Conservation (phyloP, 2,113 vertebrate species). For the Stigmatopora nigra region DNA sequence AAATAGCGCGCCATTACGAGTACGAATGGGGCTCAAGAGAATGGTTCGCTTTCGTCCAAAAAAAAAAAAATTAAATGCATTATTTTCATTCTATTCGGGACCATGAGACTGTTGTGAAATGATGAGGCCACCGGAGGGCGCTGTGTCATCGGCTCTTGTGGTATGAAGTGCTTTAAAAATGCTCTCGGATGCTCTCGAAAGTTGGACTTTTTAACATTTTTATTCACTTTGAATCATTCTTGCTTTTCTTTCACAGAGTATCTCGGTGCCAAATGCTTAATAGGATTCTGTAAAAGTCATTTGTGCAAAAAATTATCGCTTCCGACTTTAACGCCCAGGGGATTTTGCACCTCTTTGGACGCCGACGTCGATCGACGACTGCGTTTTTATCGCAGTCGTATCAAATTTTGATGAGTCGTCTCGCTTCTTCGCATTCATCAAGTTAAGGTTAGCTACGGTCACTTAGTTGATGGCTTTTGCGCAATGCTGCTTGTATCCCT, state of each 20-base stretch:
- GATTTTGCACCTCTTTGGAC: not conserved
- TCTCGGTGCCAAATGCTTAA: slow-evolving; percentile 34
- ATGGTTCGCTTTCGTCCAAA: slow-evolving; percentile 5
- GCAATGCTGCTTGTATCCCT: not conserved
- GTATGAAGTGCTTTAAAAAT: slow-evolving; percentile 11
- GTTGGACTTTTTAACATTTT: not conserved
- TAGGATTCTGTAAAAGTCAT: slow-evolving; percentile 4
- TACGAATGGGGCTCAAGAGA: slow-evolving; percentile 19
- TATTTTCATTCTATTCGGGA: not conserved
- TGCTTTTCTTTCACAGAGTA: not conserved
- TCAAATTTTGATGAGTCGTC: not conserved
- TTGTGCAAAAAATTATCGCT: slow-evolving; percentile 13
- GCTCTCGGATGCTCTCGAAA: slow-evolving; percentile 14
- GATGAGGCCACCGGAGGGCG: slow-evolving; percentile 59
- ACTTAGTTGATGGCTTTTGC: not conserved
- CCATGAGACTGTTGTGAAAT: slow-evolving; percentile 3
- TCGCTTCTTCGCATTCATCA: not conserved
- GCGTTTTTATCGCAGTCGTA: not conserved
- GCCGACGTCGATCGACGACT: not conserved
- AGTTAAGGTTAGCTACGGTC: not conserved
- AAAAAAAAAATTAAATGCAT: slow-evolving; percentile 14
- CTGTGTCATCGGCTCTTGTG: slow-evolving; percentile 17
- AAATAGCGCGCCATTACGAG: not conserved
- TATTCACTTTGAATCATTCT: slow-evolving; percentile 13
- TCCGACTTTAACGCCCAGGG: not conserved